These are phyloP conservation scores for Pediacus dermestoides DNA, from an alignment of 2,888 invertebrate genomes.

Conservation along the genomic window DNA sequence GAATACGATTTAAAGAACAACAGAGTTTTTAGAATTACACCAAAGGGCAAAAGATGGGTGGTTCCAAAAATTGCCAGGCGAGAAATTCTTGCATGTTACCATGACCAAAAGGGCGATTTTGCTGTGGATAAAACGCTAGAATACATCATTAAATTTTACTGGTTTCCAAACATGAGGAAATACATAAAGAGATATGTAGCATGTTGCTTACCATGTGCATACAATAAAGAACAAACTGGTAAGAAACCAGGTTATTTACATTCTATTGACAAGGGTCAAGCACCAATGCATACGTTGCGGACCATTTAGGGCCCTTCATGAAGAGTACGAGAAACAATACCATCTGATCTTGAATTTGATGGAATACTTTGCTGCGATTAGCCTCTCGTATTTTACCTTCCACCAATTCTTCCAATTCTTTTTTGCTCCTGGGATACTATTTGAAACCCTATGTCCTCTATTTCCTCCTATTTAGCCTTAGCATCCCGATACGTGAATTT, in stretches of 20 bases:
- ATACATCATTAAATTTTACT: constrained; percentile 18
- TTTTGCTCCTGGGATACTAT: no score
- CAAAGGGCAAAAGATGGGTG: constrained; percentile 27
- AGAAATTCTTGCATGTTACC: constrained; percentile 21
- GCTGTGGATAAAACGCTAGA: constrained; percentile 23
- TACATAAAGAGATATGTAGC: constrained; percentile 29
- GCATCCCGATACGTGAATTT: no score
- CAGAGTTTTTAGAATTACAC: constrained; percentile 13
- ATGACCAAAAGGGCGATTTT: constrained; percentile 35
- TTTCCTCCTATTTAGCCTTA: no score
- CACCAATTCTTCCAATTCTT: no score
- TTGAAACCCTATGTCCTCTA: no score
- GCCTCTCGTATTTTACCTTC: no score
- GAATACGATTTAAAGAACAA: constrained; percentile 17
- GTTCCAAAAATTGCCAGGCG: constrained; percentile 33
- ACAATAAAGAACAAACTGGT: constrained; percentile 31
- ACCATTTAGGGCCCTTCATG: constrained; percentile 31
- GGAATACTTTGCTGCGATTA: no score
- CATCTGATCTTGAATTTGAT: no score
- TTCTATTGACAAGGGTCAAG: constrained; percentile 21
- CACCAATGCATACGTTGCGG: constrained; percentile 33
- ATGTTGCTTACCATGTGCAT: constrained; percentile 33
- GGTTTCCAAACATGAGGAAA: constrained; percentile 27
- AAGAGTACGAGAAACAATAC: no score
- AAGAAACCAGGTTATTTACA: constrained; percentile 17